These are phyloP conservation scores for Sarcophaga variegata DNA, from an alignment of 2,888 invertebrate species.

Conservation along the genomic window DNA sequence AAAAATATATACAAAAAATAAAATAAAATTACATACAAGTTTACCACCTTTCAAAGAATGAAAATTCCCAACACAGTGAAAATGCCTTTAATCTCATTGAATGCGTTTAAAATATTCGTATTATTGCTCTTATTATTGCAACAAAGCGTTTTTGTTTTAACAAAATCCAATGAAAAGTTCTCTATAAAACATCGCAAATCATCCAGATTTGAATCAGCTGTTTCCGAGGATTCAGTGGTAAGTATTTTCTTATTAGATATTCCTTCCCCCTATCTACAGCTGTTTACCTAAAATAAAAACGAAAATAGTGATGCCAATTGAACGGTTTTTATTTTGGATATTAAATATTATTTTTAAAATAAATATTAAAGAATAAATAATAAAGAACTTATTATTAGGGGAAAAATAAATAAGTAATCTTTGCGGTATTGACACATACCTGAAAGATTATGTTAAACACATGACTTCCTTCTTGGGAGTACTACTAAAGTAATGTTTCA, in stretches of 20 bases:
- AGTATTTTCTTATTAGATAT: conserved; percentile 22
- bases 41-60: not conserved
- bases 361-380: too few species aligned
- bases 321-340: not conserved
- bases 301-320: conserved; percentile 35
- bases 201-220: conserved; percentile 62
- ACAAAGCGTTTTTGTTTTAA: conserved; percentile 46
- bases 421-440: too few species aligned
- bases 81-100: conserved; percentile 38
- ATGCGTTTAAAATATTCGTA: conserved; percentile 4
- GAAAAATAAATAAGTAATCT: too few species aligned
- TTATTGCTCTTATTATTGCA: conserved; percentile 35
- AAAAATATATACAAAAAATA: too few species aligned
- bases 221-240: conserved; percentile 67
- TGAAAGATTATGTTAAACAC: too few species aligned
- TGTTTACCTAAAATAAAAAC: not conserved
- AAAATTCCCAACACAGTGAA: not conserved
- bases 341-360: too few species aligned
- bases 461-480: too few species aligned
- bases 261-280: not conserved
- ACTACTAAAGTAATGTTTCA: too few species aligned
- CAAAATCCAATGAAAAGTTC: conserved; percentile 22
- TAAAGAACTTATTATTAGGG: too few species aligned
- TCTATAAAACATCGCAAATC: conserved; percentile 49
- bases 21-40: not conserved